These are phyloP conservation scores for Columba janthina DNA, from an alignment of 2,113 vertebrate genomes.

Conservation along the genomic window DNA sequence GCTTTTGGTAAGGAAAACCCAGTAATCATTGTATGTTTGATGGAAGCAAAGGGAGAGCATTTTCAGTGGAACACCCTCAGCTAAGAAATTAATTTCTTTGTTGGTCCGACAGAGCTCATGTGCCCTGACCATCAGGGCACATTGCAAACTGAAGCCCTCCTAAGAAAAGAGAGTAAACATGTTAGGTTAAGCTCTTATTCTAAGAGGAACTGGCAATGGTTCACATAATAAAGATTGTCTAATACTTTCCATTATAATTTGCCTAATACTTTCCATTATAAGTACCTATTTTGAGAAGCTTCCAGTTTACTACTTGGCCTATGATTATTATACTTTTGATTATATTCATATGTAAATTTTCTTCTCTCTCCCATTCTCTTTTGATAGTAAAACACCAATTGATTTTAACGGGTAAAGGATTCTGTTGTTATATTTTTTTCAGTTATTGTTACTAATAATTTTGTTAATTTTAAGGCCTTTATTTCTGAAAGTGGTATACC, in stretches of 20 bases:
- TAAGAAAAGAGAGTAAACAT: not conserved
- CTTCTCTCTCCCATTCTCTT: not conserved
- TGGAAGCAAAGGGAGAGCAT: not conserved
- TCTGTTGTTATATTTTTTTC: not conserved
- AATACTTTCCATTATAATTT: not conserved
- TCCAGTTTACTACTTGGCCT: not conserved
- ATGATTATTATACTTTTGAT: not conserved
- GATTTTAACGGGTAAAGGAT: not conserved
- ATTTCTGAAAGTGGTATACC: not conserved
- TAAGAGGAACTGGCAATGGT: not conserved
- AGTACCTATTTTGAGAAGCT: not conserved
- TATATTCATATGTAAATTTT: not conserved
- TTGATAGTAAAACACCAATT: not conserved
- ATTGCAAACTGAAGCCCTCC: not conserved
- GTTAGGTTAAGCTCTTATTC: not conserved
- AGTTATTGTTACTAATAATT: not conserved
- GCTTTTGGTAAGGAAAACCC: not conserved
- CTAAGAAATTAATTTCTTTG: not conserved
- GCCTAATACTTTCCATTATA: not conserved
- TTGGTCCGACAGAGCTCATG: not conserved
- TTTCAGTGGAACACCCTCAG: not conserved
- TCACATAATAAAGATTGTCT: not conserved
- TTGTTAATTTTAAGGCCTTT: not conserved
- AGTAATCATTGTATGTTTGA: not conserved
- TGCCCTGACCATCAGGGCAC: not conserved